phyloP scores from a whole-genome alignment of 2,888 invertebrate genomes.

The Cheilosia grossa region DNA sequence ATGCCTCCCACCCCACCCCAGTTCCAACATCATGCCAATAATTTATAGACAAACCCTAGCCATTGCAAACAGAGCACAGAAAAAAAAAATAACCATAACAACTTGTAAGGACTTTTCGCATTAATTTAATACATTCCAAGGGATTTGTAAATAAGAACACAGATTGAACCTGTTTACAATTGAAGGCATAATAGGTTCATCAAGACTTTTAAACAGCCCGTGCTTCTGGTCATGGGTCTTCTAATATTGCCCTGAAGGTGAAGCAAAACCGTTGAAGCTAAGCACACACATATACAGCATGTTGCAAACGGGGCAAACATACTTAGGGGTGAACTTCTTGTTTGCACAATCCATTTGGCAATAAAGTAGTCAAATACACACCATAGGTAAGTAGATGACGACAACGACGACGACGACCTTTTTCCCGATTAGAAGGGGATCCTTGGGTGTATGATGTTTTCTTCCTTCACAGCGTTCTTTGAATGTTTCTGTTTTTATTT shows the following conservation, averaged over 20 bases:
- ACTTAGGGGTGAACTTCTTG: slow-evolving; percentile 73
- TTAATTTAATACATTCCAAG: slow-evolving; percentile 75
- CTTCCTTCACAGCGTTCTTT: slow-evolving; percentile 13
- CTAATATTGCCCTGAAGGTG: slow-evolving; percentile 61
- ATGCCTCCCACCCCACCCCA: slow-evolving; percentile 27
- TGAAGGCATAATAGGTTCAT: slow-evolving; percentile 72
- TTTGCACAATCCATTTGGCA: slow-evolving; percentile 75
- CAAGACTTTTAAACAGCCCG: slow-evolving; percentile 51
- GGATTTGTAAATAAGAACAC: slow-evolving; percentile 74
- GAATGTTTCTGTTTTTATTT: slow-evolving; percentile 49
- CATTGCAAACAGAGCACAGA: neutral
- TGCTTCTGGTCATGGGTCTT: slow-evolving; percentile 54
- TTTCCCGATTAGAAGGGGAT: slow-evolving; percentile 62
- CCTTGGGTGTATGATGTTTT: slow-evolving; percentile 25
- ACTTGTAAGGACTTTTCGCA: slow-evolving; percentile 74
- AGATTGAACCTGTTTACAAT: slow-evolving; percentile 73
- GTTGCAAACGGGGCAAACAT: slow-evolving; percentile 57
- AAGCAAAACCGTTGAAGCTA: slow-evolving; percentile 35
- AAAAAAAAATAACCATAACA: slow-evolving; percentile 37
- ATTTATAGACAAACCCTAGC: slow-evolving; percentile 47
- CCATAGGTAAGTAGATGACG: slow-evolving; percentile 66
- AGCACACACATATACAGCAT: neutral
- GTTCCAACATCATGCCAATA: slow-evolving; percentile 49
- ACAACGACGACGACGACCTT: slow-evolving; percentile 60
- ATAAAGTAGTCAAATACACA: slow-evolving; percentile 74